Percentiles rank a stretch among this genome's conserved stretches.
Evolutionary conservation across 2,797 vertebrate genomes (phyloP).

Genomic region (Pseudomugil tenellus): DNA sequence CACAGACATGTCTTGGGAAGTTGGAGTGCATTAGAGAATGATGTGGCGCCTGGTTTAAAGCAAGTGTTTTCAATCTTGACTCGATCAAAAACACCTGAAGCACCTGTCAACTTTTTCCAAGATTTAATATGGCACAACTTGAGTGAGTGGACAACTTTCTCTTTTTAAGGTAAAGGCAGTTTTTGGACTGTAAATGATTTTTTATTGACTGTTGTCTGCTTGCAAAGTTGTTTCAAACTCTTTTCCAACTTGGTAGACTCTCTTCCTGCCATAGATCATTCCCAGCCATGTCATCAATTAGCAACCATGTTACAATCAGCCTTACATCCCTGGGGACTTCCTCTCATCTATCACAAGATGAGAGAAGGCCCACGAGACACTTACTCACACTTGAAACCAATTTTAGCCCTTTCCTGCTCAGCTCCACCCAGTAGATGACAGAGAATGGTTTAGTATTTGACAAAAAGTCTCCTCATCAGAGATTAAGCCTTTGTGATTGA

Average conservation of each 20-base stretch:
- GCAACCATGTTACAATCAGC: conserved; percentile 76
- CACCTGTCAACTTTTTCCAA: conserved; percentile 44
- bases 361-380: conserved; percentile 65
- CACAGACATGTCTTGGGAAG: conserved; percentile 26
- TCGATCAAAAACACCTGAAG: conserved; percentile 54
- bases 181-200: conserved; percentile 43
- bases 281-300: conserved; percentile 73
- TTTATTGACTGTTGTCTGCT: conserved; percentile 34
- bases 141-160: conserved; percentile 49
- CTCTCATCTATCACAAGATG: conserved; percentile 73
- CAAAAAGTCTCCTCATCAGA: conserved; percentile 67
- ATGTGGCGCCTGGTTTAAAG: conserved; percentile 41
- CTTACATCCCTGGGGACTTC: conserved; percentile 63
- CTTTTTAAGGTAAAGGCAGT: conserved; percentile 39
- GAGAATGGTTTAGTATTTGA: conserved; percentile 68
- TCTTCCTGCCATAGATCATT: conserved; percentile 65
- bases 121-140: conserved; percentile 52
- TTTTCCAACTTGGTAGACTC: conserved; percentile 56
- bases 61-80: conserved; percentile 29
- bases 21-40: conserved; percentile 18
- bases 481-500: conserved; percentile 49
- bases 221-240: conserved; percentile 51
- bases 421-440: conserved; percentile 52
- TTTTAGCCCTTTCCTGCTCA: conserved; percentile 18
- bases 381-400: conserved; percentile 79